These are phyloP conservation scores for human DNA, from an alignment of 2,113 vertebrate genomes.

Conservation along the genomic window DNA sequence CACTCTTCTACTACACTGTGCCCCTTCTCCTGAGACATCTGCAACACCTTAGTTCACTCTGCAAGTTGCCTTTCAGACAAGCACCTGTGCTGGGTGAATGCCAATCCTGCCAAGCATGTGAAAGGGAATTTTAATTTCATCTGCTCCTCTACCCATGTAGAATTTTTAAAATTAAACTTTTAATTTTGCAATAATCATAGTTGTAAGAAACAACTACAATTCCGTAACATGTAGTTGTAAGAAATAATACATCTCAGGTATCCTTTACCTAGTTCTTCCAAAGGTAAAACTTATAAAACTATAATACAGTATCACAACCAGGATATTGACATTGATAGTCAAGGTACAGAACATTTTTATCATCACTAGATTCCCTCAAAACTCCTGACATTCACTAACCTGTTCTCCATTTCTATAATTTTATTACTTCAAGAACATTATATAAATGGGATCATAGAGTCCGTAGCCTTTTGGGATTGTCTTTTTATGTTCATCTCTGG, in stretches of 20 bases:
- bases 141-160: neutral
- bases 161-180: neutral
- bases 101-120: neutral
- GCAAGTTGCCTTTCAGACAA: neutral
- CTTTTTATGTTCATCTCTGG: neutral
- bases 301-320: neutral
- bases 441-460: neutral
- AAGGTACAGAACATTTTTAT: neutral
- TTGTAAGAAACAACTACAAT: neutral
- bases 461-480: neutral
- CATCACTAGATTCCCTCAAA: neutral
- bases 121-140: slow-evolving; percentile 21
- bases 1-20: neutral
- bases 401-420: neutral
- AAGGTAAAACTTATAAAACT: neutral
- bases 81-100: neutral
- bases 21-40: neutral
- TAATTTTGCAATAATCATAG: neutral
- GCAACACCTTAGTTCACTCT: neutral
- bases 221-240: neutral
- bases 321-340: neutral
- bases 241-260: neutral
- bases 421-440: neutral
- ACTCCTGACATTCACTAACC: neutral
- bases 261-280: neutral